phyloP scores from a whole-genome alignment of 2,888 invertebrate species.

The Philereme vetulata region DNA sequence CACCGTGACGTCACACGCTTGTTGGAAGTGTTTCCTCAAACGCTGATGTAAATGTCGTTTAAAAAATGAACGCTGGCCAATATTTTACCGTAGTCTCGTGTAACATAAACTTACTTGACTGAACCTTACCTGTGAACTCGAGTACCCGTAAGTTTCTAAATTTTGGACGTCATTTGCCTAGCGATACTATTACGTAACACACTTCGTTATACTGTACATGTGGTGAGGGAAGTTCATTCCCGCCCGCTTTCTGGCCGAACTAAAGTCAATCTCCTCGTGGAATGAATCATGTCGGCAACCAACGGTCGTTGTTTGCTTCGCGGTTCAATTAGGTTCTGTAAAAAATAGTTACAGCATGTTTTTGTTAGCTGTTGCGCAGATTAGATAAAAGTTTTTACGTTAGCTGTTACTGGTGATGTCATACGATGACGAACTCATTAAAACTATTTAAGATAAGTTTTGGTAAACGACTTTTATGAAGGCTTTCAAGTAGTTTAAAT shows the following conservation, averaged over 20 bases:
- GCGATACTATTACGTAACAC: no score
- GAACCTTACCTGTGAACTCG: no score
- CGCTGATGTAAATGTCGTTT: no score
- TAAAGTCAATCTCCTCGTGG: slow-evolving; percentile 53
- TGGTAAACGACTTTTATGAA: slow-evolving; percentile 17
- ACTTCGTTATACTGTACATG: no score
- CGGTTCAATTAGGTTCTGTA: slow-evolving; percentile 52
- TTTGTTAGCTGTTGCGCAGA: slow-evolving; percentile 41
- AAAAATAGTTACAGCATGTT: slow-evolving; percentile 48
- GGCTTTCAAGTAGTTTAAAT: slow-evolving; percentile 6
- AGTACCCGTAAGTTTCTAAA: no score
- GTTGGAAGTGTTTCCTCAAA: no score
- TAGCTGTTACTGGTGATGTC: slow-evolving; percentile 62
- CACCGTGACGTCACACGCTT: no score
- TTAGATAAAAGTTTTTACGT: slow-evolving; percentile 10
- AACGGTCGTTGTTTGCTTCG: slow-evolving; percentile 38
- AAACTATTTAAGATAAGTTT: slow-evolving; percentile 32
- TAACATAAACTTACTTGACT: no score
- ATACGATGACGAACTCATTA: slow-evolving; percentile 39
- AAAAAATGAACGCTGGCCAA: no score
- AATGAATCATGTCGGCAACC: slow-evolving; percentile 42
- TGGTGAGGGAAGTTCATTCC: no score
- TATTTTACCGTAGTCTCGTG: no score
- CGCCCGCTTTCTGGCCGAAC: slow-evolving; percentile 40
- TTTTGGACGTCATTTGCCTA: no score